Evolutionary conservation across 23 tunicate genomes (phyloP), one percentile per base, ranked within the genome.

Genomic region (Styela plicata): DNA sequence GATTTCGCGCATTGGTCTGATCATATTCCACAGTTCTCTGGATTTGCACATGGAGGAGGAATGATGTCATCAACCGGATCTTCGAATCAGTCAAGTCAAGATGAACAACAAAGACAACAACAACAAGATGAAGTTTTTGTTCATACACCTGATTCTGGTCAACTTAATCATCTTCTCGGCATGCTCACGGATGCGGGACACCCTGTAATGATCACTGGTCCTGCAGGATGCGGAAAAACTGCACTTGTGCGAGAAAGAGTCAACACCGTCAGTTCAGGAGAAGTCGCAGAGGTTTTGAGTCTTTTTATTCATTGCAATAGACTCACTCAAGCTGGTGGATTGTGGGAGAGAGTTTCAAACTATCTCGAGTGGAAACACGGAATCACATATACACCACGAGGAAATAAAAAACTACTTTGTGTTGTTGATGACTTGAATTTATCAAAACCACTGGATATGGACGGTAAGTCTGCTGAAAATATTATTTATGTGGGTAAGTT

Each of bases 171-270:
- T 62, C 21, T 92, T 2, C 52, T 92, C 21, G 90, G 89, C 22
- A 79, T 84, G 34, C 70, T 92, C 31, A 84, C 90, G 83, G 97
- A 88, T 67, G 92, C 89, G 32, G 91, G 97, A 0, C 89, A 87
- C 64, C 86, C 92, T 13, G 74, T 83, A 19, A 69, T 87, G 84
- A 31, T 92, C 18, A 86, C 74, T 20, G 97, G 97, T 22, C 92
- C 92, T 22, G 70, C 77, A 5, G 97, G 97, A 13, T 87, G 97
- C 63, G 97, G 97, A 13, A 92, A 92, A 76, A 87, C 89, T 35
- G 92, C 92, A 65, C 70, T 88, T 36, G 83, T 92, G 66, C 89
- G 97, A 44, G 89, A 92, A 64, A 73, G 92, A 16, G 88, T 88
- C n/a, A 84, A 92, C 84, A 86, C 74, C 34, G 91, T 91, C 66